A percentile compares a stretch with the other conserved stretches of the same genome.
Evolutionary conservation across 2,888 invertebrate genomes (phyloP).

Genomic region (Chaitophorus viminalis): DNA sequence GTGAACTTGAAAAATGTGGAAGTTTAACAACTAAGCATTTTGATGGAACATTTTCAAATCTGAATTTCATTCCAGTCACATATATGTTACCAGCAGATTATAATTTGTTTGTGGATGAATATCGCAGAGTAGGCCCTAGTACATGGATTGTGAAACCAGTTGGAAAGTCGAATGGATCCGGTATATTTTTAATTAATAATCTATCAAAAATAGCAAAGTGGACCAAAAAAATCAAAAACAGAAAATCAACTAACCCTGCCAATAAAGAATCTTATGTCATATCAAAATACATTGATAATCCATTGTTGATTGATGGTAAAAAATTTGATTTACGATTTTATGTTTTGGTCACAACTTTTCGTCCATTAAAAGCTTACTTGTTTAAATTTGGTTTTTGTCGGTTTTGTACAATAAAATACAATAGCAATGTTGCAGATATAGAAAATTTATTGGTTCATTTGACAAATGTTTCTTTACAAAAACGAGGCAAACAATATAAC

Average conservation of each 20-base stretch:
- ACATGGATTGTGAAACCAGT: conserved; percentile 99
- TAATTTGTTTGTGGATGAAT: conserved; percentile 96
- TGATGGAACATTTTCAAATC: conserved; percentile 78
- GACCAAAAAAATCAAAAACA: conserved; percentile 85
- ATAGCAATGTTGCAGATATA: conserved; percentile 84
- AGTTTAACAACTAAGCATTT: conserved; percentile 87
- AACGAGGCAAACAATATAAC: conserved; percentile 93
- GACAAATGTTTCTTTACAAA: conserved; percentile 96
- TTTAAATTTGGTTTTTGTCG: conserved; percentile 93
- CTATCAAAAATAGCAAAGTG: conserved; percentile 91
- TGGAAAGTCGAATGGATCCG: conserved; percentile 91
- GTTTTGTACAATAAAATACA: conserved; percentile 95
- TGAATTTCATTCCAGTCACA: conserved; percentile 93
- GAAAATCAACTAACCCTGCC: conserved; percentile 81
- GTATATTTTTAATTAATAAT: conserved; percentile 95
- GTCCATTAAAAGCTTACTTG: conserved; percentile 91
- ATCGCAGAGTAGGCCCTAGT: conserved; percentile 85
- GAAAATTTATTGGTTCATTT: conserved; percentile 95
- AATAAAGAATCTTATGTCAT: too few relatives aligned
- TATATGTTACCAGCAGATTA: conserved; percentile 93
- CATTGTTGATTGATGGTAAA: conserved; percentile 92
- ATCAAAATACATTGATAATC: conserved; percentile 87
- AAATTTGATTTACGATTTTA: conserved; percentile 94
- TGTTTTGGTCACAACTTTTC: conserved; percentile 91
- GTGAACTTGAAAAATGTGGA: conserved; percentile 90